These are phyloP conservation scores for Scaptomyza tumidula DNA, from an alignment of 2,888 invertebrate genomes.

Conservation along the genomic window DNA sequence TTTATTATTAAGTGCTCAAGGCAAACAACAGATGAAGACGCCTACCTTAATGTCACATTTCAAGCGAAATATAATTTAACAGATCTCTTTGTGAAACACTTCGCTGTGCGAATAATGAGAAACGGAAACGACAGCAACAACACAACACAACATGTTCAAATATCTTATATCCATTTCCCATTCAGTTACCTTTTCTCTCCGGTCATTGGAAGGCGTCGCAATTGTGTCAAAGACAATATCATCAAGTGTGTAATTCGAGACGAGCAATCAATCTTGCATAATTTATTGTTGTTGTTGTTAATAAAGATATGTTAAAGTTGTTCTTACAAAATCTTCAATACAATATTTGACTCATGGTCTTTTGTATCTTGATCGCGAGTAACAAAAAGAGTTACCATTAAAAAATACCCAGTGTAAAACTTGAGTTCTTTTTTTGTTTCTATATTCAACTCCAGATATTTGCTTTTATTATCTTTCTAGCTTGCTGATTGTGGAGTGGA, in stretches of 20 bases:
- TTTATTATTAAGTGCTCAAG: conserved; percentile 31
- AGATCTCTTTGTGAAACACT: conserved; percentile 43
- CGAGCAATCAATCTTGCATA: conserved; percentile 23
- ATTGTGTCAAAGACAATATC: conserved; percentile 26
- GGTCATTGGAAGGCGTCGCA: conserved; percentile 22
- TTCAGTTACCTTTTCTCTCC: conserved; percentile 33
- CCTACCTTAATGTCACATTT: conserved; percentile 67
- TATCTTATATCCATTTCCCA: not conserved
- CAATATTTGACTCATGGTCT: conserved; percentile 43
- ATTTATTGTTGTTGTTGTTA: conserved; percentile 5
- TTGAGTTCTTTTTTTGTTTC: not conserved
- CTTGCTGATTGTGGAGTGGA: not conserved
- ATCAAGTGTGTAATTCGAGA: conserved; percentile 38
- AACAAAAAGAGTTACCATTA: conserved; percentile 1
- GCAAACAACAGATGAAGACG: conserved; percentile 20
- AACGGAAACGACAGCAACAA: too few relatives aligned
- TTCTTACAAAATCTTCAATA: conserved; percentile 3
- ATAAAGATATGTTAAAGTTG: conserved; percentile 19
- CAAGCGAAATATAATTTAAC: conserved; percentile 51
- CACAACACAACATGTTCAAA: not conserved
- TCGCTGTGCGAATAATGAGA: conserved; percentile 35
- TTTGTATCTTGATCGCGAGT: not conserved
- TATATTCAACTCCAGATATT: not conserved
- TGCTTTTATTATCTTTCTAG: conserved; percentile 6
- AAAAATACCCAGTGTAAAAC: not conserved